Evolutionary conservation across 2,797 vertebrate genomes (phyloP).

Genomic region (Chaetophractus vellerosus): DNA sequence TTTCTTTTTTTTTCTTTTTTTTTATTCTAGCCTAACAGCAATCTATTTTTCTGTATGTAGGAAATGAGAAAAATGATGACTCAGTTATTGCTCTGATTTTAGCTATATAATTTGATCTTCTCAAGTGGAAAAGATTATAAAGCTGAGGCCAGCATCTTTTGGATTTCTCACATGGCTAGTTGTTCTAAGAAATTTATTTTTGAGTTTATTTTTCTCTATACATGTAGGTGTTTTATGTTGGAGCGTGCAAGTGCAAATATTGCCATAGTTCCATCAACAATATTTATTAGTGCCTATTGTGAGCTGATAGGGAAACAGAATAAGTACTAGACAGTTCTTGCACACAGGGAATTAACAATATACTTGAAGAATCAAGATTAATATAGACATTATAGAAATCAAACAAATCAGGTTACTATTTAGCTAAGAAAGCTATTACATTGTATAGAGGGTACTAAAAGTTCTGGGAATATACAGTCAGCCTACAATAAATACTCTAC

Average conservation of each 20-base stretch:
- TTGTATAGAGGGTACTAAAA: not conserved
- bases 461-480: not conserved
- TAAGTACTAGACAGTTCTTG: not conserved
- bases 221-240: not conserved
- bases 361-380: conserved; percentile 11
- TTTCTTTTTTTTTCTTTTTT: not conserved
- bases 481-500: not conserved
- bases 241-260: not conserved
- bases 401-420: not conserved
- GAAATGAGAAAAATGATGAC: conserved; percentile 34
- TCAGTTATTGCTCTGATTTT: conserved; percentile 45
- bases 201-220: not conserved
- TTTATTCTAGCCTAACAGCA: not conserved
- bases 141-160: conserved; percentile 53
- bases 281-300: conserved; percentile 27
- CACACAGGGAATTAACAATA: not conserved
- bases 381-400: not conserved
- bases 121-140: conserved; percentile 25
- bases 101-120: conserved; percentile 49
- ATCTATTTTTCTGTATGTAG: not conserved
- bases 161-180: not conserved
- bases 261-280: not conserved
- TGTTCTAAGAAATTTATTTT: conserved; percentile 25
- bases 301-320: not conserved
- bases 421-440: not conserved